A percentile compares a stretch with the other conserved stretches of the same genome.
phyloP scores from a whole-genome alignment of 2,888 invertebrate species.

The Oeneis ivallda region DNA sequence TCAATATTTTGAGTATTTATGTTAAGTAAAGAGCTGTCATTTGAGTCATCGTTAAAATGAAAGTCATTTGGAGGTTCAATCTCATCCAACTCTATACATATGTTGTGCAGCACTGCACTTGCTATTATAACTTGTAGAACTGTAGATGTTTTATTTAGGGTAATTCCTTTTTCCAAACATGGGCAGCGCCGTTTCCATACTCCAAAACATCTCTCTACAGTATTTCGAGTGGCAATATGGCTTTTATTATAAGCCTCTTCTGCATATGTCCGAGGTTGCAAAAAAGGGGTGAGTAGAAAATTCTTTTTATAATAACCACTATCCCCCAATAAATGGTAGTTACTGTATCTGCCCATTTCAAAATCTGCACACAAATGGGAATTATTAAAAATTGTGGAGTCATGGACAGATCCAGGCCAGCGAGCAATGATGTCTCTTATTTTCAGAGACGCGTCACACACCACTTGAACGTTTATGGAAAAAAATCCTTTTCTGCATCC shows the following conservation, averaged over 20 bases:
- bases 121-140: conserved; percentile 11
- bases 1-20: no score
- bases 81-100: not conserved
- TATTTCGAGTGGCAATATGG: conserved; percentile 21
- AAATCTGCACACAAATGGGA: conserved; percentile 17
- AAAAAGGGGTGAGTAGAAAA: conserved; percentile 22
- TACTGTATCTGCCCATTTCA: conserved; percentile 17
- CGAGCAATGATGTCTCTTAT: conserved; percentile 22
- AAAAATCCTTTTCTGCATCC: conserved; percentile 21
- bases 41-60: not conserved
- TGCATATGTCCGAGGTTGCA: conserved; percentile 6
- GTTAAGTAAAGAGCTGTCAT: not conserved
- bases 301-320: conserved; percentile 27
- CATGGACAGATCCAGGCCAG: conserved; percentile 24
- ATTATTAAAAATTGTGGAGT: conserved; percentile 15
- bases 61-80: conserved; percentile 1
- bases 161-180: conserved; percentile 4
- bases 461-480: conserved; percentile 18
- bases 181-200: conserved; percentile 9
- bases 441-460: conserved; percentile 12
- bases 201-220: conserved; percentile 22
- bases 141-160: conserved; percentile 15
- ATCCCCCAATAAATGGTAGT: conserved; percentile 22
- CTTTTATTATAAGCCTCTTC: conserved; percentile 24
- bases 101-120: not conserved